Conservation (phyloP, 2,113 vertebrate species). For the Zosterops japonicus region DNA sequence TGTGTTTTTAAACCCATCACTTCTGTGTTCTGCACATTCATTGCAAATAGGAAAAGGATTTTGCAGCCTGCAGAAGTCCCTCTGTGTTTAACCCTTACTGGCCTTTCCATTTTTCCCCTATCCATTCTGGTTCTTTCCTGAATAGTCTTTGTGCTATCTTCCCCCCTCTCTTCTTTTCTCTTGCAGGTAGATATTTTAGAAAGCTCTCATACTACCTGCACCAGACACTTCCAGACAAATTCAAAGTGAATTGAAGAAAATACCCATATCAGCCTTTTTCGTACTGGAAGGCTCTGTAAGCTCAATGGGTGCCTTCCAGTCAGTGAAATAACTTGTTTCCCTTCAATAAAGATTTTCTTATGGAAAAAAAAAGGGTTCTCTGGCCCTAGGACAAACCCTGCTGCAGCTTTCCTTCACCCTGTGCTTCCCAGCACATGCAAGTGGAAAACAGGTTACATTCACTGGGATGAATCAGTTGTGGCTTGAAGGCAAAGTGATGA, state of each 20-base stretch:
- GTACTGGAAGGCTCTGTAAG: not conserved
- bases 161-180: fast-evolving
- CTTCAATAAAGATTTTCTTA: not conserved
- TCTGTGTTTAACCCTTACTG: not conserved
- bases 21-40: not conserved
- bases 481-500: not conserved
- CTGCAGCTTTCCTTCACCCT: not conserved
- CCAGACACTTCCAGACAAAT: not conserved
- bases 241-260: not conserved
- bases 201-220: not conserved
- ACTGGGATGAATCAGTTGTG: not conserved
- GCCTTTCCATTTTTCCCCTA: not conserved
- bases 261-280: not conserved
- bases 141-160: not conserved
- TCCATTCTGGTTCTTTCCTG: not conserved
- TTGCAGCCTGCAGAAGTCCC: not conserved
- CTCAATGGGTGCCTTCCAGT: not conserved
- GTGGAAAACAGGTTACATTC: not conserved
- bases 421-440: not conserved
- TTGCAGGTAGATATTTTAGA: not conserved
- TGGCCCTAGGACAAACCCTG: not conserved
- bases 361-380: not conserved
- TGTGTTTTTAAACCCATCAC: not conserved
- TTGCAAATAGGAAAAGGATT: not conserved
- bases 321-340: not conserved